Evolutionary conservation across 2,113 vertebrate species (phyloP).

Genomic region (Thinocorus orbignyianus): DNA sequence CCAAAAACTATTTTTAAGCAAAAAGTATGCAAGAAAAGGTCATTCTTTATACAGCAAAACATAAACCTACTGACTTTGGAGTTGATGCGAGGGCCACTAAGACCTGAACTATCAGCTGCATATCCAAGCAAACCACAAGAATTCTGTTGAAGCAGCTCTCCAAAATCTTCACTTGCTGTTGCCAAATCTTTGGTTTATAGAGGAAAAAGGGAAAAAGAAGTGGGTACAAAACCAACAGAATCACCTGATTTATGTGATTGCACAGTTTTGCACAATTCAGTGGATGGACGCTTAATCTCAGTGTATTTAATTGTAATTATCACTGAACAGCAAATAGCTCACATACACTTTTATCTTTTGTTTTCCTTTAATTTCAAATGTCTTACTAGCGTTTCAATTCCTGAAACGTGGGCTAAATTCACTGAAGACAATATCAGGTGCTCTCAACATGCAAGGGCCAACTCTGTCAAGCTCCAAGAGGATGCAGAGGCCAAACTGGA

Average conservation of each 20-base stretch:
- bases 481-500: conserved; percentile 62
- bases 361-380: not conserved
- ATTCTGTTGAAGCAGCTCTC: not conserved
- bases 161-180: not conserved
- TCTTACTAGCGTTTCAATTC: conserved; percentile 54
- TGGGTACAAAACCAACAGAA: not conserved
- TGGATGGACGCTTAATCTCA: not conserved
- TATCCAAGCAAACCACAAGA: not conserved
- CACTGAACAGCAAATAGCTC: not conserved
- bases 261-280: not conserved
- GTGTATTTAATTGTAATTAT: not conserved
- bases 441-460: conserved; percentile 68
- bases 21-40: not conserved
- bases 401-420: conserved; percentile 73
- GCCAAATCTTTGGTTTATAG: not conserved
- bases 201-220: not conserved
- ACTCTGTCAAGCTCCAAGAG: conserved; percentile 60
- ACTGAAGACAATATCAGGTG: conserved; percentile 71
- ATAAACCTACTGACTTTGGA: not conserved
- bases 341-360: not conserved
- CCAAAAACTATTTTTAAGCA: not conserved
- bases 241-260: not conserved
- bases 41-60: not conserved
- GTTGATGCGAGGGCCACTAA: not conserved
- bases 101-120: not conserved